These are phyloP conservation scores for Caloenas nicobarica DNA, from an alignment of 2,113 vertebrate genomes.

Conservation along the genomic window DNA sequence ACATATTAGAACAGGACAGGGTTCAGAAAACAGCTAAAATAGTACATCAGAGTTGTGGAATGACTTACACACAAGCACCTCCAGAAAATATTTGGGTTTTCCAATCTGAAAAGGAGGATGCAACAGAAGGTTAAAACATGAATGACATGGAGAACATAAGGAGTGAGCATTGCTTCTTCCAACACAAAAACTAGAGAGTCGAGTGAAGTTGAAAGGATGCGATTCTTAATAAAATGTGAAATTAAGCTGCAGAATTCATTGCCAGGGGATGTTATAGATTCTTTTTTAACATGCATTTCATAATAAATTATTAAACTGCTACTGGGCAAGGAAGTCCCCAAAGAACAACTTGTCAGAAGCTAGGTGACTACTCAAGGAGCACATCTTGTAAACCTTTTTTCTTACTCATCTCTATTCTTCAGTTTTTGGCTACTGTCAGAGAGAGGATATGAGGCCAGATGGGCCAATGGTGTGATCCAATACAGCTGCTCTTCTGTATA, in stretches of 20 bases:
- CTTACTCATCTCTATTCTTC: neutral
- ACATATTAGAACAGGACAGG: neutral
- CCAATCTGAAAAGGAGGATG: neutral
- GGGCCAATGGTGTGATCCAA: neutral
- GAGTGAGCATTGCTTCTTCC: neutral
- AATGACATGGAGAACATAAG: accelerated
- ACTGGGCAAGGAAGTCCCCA: neutral
- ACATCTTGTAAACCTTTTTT: neutral
- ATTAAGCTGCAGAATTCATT: neutral
- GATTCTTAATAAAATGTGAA: neutral
- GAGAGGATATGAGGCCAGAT: neutral
- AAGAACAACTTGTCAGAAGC: neutral
- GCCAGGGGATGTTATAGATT: neutral
- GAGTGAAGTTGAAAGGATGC: neutral
- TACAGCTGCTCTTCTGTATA: neutral
- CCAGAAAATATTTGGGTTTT: neutral
- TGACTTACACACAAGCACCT: neutral
- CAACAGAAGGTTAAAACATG: neutral
- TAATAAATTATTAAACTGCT: neutral
- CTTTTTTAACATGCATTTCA: neutral
- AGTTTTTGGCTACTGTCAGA: neutral
- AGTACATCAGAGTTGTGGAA: neutral
- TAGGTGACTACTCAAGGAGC: neutral
- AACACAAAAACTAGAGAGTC: neutral
- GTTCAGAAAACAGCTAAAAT: neutral